phyloP scores from a whole-genome alignment of 1,140 invertebrate species.

The Camponotus pennsylvanicus region DNA sequence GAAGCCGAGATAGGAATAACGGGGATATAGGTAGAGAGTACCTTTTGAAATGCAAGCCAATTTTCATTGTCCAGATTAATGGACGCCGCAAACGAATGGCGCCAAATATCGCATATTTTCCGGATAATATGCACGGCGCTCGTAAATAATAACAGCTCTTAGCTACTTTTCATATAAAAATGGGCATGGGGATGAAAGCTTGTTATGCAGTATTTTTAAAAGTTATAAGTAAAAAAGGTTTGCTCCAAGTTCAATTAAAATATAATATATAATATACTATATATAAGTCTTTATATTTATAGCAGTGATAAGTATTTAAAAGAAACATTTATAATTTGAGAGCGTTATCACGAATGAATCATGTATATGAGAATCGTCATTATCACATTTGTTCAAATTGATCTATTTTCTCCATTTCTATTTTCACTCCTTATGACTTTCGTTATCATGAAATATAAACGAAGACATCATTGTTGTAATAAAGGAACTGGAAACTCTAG shows the following conservation, averaged over 20 bases:
- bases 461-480: constrained; percentile 39
- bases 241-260: background rate
- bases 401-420: background rate
- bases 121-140: constrained; percentile 78
- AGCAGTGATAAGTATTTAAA: background rate
- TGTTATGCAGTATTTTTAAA: constrained; percentile 73
- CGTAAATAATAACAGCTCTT: constrained; percentile 81
- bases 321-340: background rate
- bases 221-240: background rate
- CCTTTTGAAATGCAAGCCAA: constrained; percentile 81
- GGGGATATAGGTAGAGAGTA: constrained; percentile 17
- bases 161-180: constrained; percentile 73
- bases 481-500: constrained; percentile 66
- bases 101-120: constrained; percentile 82
- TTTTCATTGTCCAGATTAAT: constrained; percentile 81
- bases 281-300: background rate
- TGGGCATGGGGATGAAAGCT: constrained; percentile 57
- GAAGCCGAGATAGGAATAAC: constrained; percentile 53
- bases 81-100: constrained; percentile 76
- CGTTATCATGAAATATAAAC: constrained; percentile 42
- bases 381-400: background rate
- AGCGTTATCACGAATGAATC: background rate
- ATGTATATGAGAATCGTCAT: background rate
- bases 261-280: background rate
- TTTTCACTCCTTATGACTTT: background rate